Conservation (phyloP, 1,140 invertebrate species). For the Planococcus citri region DNA sequence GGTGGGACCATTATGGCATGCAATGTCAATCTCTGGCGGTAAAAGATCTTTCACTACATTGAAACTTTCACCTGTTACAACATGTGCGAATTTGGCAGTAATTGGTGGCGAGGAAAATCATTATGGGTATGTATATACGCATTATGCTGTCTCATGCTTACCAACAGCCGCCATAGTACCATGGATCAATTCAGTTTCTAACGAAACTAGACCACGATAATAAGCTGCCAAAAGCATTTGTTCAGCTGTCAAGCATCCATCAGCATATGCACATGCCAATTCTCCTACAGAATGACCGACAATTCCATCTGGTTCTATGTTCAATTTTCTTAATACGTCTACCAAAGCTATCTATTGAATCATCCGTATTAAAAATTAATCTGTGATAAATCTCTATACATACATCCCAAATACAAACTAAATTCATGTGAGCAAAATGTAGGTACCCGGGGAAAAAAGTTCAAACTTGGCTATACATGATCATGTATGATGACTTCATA, state of each 20-base stretch:
- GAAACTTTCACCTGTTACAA: conserved; percentile 28
- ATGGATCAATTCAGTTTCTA: conserved; percentile 39
- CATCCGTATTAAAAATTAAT: no score
- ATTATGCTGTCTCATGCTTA: no score
- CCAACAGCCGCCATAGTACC: conserved; percentile 25
- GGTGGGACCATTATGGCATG: conserved; percentile 73
- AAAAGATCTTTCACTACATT: conserved; percentile 41
- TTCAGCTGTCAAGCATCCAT: conserved; percentile 68
- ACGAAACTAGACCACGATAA: conserved; percentile 44
- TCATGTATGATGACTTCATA: no score
- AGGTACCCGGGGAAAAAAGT: no score
- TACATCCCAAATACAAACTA: no score
- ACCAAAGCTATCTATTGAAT: conserved; percentile 69
- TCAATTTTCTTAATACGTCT: conserved; percentile 55
- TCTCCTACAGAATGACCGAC: conserved; percentile 82
- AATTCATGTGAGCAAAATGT: no score
- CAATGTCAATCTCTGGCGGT: conserved; percentile 57
- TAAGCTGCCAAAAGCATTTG: conserved; percentile 67
- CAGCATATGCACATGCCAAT: conserved; percentile 79
- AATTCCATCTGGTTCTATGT: conserved; percentile 66
- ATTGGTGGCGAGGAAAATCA: no score
- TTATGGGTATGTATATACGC: no score
- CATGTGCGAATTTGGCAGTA: no score
- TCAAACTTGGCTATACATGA: no score
- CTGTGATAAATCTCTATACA: no score